Evolutionary conservation across 2,888 invertebrate species (phyloP), one percentile per base, ranked within the genome.

Genomic region (Nemurella pictetii): DNA sequence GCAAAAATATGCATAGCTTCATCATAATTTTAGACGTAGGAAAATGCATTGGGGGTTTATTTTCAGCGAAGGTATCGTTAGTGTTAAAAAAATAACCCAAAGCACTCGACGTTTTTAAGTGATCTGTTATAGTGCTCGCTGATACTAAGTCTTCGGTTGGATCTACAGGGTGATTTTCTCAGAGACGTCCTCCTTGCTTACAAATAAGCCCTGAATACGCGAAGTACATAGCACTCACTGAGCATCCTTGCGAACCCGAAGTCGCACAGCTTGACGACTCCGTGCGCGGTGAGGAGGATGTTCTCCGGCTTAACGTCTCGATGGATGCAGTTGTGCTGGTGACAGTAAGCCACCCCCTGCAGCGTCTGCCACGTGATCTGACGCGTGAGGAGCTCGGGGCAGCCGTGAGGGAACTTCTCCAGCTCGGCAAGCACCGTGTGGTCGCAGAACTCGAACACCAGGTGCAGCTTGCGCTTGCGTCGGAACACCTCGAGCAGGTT

Each of bases 281-380:
- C 98, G 86, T 95, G 95, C 84, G 94, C 93, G 20, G 98, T 99
- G 85, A 99, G 94, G 84, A 99, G 92, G 86, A 99, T 99, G 91
- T 99, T 99, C 92, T 99, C 99, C 0, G 99, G 99, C 90, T 99
- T 99, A 75, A 99, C 98, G 90, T 99, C 99, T 78, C 99, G 93
- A 90, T 99, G 98, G 89, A 99, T 96, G 91, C 98, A 98, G 90
- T 98, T 97, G 91, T 99, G 97, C 85, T 96, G 94, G 91, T 99
- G 99, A 90, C 99, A 99, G 92, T 99, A 99, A 83, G 96, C 96
- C 20, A 99, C 95, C 0, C 98, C 99, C 89, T 97, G 96, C 81
- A 99, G 92, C 78, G 98, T 97, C 92, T 99, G 99, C 95, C 97
- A 98, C 85, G 96, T 94, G 85, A 99, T 97, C 91, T 97, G 97